These are phyloP conservation scores for Hozukius guyotensis DNA, from an alignment of 2,797 vertebrate genomes.

Conservation along the genomic window DNA sequence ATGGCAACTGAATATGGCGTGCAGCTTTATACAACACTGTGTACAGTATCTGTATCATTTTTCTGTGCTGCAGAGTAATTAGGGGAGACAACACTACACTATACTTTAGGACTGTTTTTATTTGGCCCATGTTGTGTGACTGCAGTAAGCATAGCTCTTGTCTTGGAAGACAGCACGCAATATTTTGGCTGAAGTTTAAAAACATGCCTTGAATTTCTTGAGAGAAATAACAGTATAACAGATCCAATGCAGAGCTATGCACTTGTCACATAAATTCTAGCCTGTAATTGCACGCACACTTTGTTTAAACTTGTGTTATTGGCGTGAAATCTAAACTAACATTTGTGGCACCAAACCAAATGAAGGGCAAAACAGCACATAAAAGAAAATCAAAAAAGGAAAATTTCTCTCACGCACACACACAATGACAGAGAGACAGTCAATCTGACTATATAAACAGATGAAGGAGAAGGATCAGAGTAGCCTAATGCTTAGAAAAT, in stretches of 20 bases:
- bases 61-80: slow-evolving; percentile 4
- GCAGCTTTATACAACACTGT: background rate
- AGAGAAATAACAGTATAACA: background rate
- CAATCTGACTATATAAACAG: slow-evolving; percentile 55
- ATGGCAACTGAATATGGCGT: background rate
- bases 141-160: background rate
- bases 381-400: background rate
- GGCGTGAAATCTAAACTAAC: background rate
- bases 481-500: slow-evolving; percentile 64
- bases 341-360: slow-evolving; percentile 5
- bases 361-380: background rate
- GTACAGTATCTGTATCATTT: background rate
- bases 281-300: background rate
- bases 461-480: slow-evolving; percentile 61
- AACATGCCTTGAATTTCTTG: background rate
- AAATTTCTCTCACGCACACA: background rate
- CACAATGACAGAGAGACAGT: slow-evolving; percentile 11
- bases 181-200: slow-evolving; percentile 23
- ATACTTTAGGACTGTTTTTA: background rate
- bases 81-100: background rate
- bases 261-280: background rate
- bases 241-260: slow-evolving; percentile 21
- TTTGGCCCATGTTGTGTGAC: background rate
- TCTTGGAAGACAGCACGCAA: background rate
- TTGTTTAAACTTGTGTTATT: background rate